A percentile compares a stretch with the other conserved stretches of the same genome.
Evolutionary conservation across 2,113 vertebrate genomes (phyloP).

Genomic region (Machaerirhynchus nigripectus): DNA sequence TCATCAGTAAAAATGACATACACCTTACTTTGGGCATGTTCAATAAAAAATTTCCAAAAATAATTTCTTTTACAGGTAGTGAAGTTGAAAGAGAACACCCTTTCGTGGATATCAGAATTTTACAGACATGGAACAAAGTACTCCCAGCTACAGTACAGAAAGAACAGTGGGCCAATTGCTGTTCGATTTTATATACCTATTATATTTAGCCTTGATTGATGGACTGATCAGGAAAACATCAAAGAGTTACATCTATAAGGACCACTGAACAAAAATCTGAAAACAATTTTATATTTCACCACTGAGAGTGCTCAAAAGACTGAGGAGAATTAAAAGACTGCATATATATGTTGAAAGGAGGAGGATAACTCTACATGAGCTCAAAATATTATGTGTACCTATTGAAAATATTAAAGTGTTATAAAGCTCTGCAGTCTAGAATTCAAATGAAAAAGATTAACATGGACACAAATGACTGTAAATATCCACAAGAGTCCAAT

Average conservation of each 20-base stretch:
- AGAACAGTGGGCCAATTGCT: background rate
- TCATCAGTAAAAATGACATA: conserved; percentile 17
- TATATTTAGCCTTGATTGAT: background rate
- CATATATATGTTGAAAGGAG: background rate
- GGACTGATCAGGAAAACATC: background rate
- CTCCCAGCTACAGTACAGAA: background rate
- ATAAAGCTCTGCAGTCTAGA: background rate
- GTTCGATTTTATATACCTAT: background rate
- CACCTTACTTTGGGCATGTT: background rate
- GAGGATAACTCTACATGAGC: background rate
- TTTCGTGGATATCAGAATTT: background rate
- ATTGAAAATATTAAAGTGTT: background rate
- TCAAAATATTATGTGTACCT: background rate
- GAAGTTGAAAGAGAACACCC: conserved; percentile 15
- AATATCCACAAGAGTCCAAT: background rate
- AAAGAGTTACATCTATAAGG: background rate
- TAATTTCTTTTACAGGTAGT: background rate
- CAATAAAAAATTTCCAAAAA: conserved; percentile 27
- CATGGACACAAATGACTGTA: background rate
- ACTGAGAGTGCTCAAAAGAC: background rate
- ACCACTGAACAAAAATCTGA: background rate
- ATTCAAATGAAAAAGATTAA: background rate
- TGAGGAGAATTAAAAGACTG: background rate
- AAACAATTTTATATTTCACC: background rate
- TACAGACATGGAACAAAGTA: background rate